Evolutionary conservation across 2,113 vertebrate genomes (phyloP).

Genomic region (Leucoraja erinaceus): DNA sequence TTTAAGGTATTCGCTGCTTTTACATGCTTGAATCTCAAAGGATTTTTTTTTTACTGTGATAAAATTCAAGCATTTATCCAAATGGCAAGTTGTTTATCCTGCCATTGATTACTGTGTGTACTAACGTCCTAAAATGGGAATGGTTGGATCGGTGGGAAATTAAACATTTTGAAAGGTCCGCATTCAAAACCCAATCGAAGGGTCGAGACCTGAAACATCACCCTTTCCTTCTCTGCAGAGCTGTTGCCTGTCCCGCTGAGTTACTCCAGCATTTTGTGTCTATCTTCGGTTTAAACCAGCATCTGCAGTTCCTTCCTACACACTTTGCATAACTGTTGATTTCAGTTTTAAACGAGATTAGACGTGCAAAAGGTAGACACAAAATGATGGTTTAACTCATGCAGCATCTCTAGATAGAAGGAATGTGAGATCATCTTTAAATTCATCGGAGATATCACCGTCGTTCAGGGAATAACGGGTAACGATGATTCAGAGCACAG

Average conservation of each 20-base stretch:
- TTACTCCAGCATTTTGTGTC: too few species aligned
- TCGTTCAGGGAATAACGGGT: too few species aligned
- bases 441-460: too few species aligned
- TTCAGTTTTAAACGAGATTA: background rate
- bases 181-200: background rate
- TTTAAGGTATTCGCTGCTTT: constrained; percentile 75
- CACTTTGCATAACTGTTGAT: too few species aligned
- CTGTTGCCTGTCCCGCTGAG: too few species aligned
- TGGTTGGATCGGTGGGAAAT: background rate
- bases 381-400: too few species aligned
- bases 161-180: background rate
- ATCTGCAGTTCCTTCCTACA: too few species aligned
- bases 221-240: too few species aligned
- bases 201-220: too few species aligned
- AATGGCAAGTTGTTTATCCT: constrained; percentile 54
- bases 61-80: constrained; percentile 65
- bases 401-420: too few species aligned
- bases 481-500: too few species aligned
- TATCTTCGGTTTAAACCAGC: too few species aligned
- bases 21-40: constrained; percentile 60
- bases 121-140: background rate
- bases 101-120: constrained; percentile 42
- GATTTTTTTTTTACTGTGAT: constrained; percentile 59
- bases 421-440: background rate
- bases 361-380: background rate